Base-by-base conservation (phyloP, 2,797 vertebrate species). In the Amniataba percoides region DNA sequence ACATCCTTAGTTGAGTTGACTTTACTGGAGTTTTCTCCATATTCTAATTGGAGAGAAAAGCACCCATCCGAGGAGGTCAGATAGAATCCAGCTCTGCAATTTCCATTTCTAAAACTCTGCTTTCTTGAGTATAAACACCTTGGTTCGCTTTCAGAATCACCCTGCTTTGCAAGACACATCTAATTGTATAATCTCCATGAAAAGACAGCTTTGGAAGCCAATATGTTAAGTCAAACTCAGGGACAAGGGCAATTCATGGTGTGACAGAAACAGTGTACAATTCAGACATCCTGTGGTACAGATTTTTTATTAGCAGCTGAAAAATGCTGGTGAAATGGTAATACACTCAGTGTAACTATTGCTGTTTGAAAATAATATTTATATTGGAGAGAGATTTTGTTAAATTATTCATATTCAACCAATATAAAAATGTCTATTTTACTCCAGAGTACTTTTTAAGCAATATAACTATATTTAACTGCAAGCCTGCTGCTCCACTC, bases 391-490 rank as follows among this genome's bases (percentile, higher is more conserved):
- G 27, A 31, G 27, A 48, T 62, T 23, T 43, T 25, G 19, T 55
- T 0, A 3, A 10, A 55, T 27, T 40, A 34, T 61, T 66, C 16
- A 23, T 12, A 31, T 31, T 31, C 27, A 57, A 19, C 21, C 39
- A 34, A 7, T 52, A 46, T 48, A 49, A 64, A 49, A 46, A 51
- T 61, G 19, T 57, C 36, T 48, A 31, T 14, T 43, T 1, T 3
- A 43, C 23, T 27, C 21, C 16, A 46, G 3, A 60, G 16, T 31
- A 23, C 16, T 43, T 27, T 64, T 36, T 66, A 21, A 58, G 14
- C 25, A 71, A 39, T 42, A 51, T 49, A 43, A 13, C 42, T 40
- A 14, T 74, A 49, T 71, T 42, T 59, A 51, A 68, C 42, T 63
- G 7, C 40, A 36, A 42, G 43, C 34, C 25, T 78, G 40, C 57